Base-by-base conservation (phyloP, 2,888 invertebrate species). In the Hymenopus coronatus region DNA sequence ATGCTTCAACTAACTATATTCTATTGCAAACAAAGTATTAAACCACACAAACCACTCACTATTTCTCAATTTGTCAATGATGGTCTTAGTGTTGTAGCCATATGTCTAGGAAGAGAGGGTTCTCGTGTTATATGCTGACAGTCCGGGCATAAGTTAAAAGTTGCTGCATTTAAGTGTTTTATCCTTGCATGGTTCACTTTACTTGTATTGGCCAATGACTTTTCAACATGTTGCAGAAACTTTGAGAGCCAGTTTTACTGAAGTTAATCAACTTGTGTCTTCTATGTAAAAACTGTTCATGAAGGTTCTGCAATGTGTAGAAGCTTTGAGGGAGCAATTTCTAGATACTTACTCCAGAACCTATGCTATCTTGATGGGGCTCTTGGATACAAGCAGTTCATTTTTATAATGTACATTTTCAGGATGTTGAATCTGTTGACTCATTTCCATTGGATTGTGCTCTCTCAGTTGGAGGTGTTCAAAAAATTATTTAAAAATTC, bases 291-390 rank as follows among this genome's bases (percentile, higher is more conserved):
- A 92, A 87, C 89, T 91, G 30, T 92, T 92, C 90, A 89, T 91
- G 84, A 92, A 92, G 90, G 91, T 91, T n/a, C 91, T 91, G 28
- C 84, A 85, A 9, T 82, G 91, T 83, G 90, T 92, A 83, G 89
- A 91, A 90, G 85, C 90, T 87, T 92, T 91, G 90, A 91, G 91
- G 89, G 91, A 93, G 46, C 89, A 90, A 90, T 90, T 91, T n/a
- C 91, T 91, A 14, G 90, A 90, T 89, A 81, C 88, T 92, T 88
- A 92, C 92, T 9, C 92, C 92, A 85, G 90, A 92, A 89, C 91
- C 92, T 84, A 91, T 92, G 54, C 46, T 92, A 40, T 92, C 92
- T 27, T 89, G 92, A 92, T 92, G 92, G 91, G 91, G 46, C 82
- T 92, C 92, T 20, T 92, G 92, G 92, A 87, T 92, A 14, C 88